A percentile compares a stretch with the other conserved stretches of the same genome.
phyloP scores from a whole-genome alignment of 2,113 vertebrate species.

The Nanorana parkeri region DNA sequence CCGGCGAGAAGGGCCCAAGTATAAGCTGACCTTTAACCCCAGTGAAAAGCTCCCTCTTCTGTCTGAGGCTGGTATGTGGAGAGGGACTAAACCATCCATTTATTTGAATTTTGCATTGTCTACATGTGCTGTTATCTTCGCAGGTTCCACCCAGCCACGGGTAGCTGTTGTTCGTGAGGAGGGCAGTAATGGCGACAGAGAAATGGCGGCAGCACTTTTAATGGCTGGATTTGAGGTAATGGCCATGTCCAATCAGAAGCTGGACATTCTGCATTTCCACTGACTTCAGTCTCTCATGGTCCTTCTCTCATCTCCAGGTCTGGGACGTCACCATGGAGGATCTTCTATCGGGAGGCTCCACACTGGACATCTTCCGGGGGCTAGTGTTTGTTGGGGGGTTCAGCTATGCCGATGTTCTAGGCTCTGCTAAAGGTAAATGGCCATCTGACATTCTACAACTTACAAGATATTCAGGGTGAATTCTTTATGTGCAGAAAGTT shows the following conservation, averaged over 20 bases:
- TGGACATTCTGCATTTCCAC: too few relatives aligned
- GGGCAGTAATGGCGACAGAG: conserved; percentile 92
- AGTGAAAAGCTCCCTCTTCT: conserved; percentile 60
- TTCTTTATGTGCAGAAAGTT: too few relatives aligned
- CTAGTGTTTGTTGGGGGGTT: conserved; percentile 92
- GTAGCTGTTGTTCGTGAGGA: conserved; percentile 88
- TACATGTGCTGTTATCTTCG: neutral
- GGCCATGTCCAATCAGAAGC: neutral
- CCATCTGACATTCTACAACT: neutral
- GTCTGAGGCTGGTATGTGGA: conserved; percentile 69
- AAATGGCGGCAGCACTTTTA: conserved; percentile 84
- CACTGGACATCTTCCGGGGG: conserved; percentile 80
- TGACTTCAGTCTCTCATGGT: neutral
- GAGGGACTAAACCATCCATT: neutral
- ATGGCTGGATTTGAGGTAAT: conserved; percentile 90
- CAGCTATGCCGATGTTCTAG: conserved; percentile 90
- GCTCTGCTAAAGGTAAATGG: conserved; percentile 87
- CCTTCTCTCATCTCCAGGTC: conserved; percentile 69
- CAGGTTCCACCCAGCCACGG: conserved; percentile 70
- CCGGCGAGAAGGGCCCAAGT: conserved; percentile 76
- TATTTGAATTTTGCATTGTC: neutral
- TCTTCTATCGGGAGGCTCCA: conserved; percentile 76
- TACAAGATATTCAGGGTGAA: too few relatives aligned
- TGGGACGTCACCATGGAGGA: conserved; percentile 96
- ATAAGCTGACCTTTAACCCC: conserved; percentile 79